These are phyloP conservation scores for Pedetes capensis DNA, from an alignment of 2,113 vertebrate species.

Conservation along the genomic window DNA sequence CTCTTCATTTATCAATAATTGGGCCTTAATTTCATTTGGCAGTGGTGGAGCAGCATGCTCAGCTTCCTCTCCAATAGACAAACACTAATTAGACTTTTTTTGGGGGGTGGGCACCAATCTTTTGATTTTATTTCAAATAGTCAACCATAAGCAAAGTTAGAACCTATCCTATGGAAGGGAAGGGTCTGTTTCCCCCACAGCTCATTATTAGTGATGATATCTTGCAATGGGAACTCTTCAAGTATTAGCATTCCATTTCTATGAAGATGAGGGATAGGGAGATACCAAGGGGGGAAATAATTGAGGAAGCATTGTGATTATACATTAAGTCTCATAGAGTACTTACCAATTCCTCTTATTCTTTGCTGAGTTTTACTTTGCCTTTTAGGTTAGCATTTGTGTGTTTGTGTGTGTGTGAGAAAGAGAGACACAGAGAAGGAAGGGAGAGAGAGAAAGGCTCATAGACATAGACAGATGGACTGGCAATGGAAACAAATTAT, in stretches of 20 bases:
- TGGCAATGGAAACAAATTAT: not conserved
- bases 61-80: slow-evolving; percentile 90
- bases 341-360: slow-evolving; percentile 28
- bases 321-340: not conserved
- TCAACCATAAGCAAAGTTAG: slow-evolving; percentile 66
- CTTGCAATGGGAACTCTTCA: slow-evolving; percentile 35
- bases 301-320: not conserved
- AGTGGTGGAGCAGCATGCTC: slow-evolving; percentile 85
- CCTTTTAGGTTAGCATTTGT: not conserved
- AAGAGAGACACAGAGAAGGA: not conserved
- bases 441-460: not conserved
- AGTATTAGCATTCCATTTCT: slow-evolving; percentile 66
- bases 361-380: not conserved
- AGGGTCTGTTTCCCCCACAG: slow-evolving; percentile 40
- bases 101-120: slow-evolving; percentile 69
- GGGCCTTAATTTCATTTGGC: slow-evolving; percentile 95
- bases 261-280: not conserved
- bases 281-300: not conserved
- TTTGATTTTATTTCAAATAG: slow-evolving; percentile 78
- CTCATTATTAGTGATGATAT: slow-evolving; percentile 72
- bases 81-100: slow-evolving; percentile 89
- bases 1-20: slow-evolving; percentile 97
- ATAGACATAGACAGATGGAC: not conserved
- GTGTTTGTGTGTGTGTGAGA: not conserved
- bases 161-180: slow-evolving; percentile 66